phyloP scores from a whole-genome alignment of 2,113 vertebrate genomes.

The Phrynocephalus versicolor region DNA sequence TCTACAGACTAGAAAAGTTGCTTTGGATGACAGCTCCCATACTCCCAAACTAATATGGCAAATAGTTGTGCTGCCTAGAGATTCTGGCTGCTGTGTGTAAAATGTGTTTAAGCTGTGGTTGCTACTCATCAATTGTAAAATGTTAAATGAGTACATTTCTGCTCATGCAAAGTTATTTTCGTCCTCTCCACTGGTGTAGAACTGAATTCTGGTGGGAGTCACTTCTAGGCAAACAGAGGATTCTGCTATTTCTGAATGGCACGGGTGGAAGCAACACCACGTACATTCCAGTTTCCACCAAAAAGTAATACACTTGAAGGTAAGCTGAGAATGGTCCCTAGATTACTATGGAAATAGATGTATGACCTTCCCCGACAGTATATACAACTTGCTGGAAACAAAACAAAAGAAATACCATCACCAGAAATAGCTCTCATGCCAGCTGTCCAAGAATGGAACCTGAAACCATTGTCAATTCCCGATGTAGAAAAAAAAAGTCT shows the following conservation, averaged over 20 bases:
- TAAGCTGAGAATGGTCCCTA: too few relatives aligned
- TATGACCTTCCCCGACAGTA: neutral
- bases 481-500: conserved; percentile 6
- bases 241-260: neutral
- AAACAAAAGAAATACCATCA: neutral
- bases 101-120: too few relatives aligned
- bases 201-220: neutral
- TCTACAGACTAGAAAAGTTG: too few relatives aligned
- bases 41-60: too few relatives aligned
- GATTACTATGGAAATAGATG: too few relatives aligned
- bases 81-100: too few relatives aligned
- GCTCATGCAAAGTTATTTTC: too few relatives aligned
- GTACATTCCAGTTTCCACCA: neutral
- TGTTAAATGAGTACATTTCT: too few relatives aligned
- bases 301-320: neutral
- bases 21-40: too few relatives aligned
- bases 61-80: too few relatives aligned
- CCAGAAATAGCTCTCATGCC: neutral
- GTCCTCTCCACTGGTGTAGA: neutral
- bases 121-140: too few relatives aligned
- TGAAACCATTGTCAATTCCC: neutral
- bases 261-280: neutral
- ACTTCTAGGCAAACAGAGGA: too few relatives aligned
- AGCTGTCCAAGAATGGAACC: neutral
- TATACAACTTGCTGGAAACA: neutral